These are phyloP conservation scores for Shinisaurus crocodilurus DNA, from an alignment of 2,113 vertebrate species.

Conservation along the genomic window DNA sequence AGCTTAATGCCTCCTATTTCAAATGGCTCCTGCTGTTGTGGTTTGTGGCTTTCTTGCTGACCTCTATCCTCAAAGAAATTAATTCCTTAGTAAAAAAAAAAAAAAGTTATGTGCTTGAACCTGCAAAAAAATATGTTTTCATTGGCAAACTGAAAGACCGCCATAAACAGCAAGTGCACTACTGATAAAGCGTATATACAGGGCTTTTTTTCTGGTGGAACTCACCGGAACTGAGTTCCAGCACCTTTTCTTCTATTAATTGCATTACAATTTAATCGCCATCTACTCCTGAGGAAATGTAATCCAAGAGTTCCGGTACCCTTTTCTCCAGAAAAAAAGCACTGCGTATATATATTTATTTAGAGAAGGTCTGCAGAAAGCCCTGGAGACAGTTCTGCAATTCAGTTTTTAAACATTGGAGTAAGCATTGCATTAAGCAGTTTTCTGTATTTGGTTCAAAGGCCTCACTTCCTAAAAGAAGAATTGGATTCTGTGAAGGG, in stretches of 20 bases:
- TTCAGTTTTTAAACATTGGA: not conserved
- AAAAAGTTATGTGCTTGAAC: not conserved
- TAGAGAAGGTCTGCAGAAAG: not conserved
- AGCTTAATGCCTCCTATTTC: not conserved
- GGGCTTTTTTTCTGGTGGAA: too few relatives aligned
- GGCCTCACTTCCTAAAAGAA: not conserved
- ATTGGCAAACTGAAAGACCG: not conserved
- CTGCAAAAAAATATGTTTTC: not conserved
- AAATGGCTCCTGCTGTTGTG: not conserved
- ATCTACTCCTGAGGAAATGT: too few relatives aligned
- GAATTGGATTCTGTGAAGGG: not conserved
- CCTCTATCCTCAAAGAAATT: not conserved
- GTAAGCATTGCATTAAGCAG: not conserved
- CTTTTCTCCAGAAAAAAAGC: too few relatives aligned
- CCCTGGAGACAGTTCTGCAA: not conserved
- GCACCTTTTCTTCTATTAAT: too few relatives aligned
- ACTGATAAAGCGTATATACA: not conserved
- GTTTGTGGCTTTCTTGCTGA: not conserved
- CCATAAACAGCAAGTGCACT: not conserved
- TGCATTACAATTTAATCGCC: too few relatives aligned
- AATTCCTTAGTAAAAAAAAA: not conserved
- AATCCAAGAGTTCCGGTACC: too few relatives aligned
- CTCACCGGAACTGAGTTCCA: too few relatives aligned
- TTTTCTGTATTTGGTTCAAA: not conserved
- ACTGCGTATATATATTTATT: not conserved